Percentiles rank a stretch among this genome's conserved stretches.
phyloP scores from a whole-genome alignment of 2,888 invertebrate species.

The Drosophila birchii region DNA sequence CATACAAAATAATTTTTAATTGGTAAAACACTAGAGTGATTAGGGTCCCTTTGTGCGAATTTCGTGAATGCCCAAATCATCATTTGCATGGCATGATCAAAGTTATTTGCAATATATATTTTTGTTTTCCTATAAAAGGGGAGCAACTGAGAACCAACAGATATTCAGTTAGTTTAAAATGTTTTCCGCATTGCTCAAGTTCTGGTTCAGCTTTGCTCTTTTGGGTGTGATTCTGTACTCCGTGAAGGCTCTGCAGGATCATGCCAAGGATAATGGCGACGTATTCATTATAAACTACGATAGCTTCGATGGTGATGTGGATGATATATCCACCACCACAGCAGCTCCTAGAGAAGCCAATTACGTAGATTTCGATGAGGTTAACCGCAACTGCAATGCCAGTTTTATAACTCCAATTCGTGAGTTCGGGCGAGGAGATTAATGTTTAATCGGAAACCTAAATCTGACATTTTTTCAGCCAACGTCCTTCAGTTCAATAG shows the following conservation, averaged over 20 bases:
- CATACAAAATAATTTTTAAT: constrained; percentile 6
- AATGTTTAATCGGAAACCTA: background rate
- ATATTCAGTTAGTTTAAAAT: constrained; percentile 38
- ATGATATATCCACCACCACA: constrained; percentile 58
- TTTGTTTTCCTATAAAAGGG: constrained; percentile 27
- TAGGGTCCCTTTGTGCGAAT: constrained; percentile 43
- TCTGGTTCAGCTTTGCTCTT: constrained; percentile 11
- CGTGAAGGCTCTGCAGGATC: constrained; percentile 41
- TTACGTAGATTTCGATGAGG: constrained; percentile 82
- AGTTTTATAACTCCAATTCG: constrained; percentile 86
- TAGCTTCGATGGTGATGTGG: constrained; percentile 64
- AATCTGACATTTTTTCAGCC: constrained; percentile 79
- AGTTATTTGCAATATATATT: constrained; percentile 2
- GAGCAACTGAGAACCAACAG: background rate
- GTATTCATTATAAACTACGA: constrained; percentile 71
- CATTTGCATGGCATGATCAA: constrained; percentile 49
- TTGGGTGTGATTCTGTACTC: constrained; percentile 23
- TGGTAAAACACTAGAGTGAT: constrained; percentile 7
- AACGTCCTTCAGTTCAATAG: constrained; percentile 85
- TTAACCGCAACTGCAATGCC: constrained; percentile 86
- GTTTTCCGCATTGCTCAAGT: constrained; percentile 24
- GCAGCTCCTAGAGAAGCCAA: constrained; percentile 28
- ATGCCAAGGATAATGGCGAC: constrained; percentile 80
- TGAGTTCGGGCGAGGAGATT: constrained; percentile 70
- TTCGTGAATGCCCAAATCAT: constrained; percentile 30